A percentile compares a stretch with the other conserved stretches of the same genome.
phyloP scores from a whole-genome alignment of 2,888 invertebrate species.

The Chydorus sphaericus region DNA sequence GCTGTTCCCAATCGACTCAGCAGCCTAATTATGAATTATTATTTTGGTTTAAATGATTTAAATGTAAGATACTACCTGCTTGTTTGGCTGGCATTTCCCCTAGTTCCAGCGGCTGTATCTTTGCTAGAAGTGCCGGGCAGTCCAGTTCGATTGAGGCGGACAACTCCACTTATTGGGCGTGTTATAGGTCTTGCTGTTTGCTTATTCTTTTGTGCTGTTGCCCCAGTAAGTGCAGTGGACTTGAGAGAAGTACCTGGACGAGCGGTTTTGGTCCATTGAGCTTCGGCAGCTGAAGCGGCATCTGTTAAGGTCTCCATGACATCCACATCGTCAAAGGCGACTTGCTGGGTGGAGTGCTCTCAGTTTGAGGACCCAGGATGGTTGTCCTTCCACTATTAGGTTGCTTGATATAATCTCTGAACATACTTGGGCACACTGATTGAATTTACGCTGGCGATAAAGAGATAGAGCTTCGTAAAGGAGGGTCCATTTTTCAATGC shows the following conservation, averaged over 20 bases:
- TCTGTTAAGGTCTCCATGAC: constrained; percentile 67
- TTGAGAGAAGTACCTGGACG: constrained; percentile 82
- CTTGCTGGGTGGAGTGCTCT: constrained; percentile 63
- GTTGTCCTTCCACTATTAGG: constrained; percentile 63
- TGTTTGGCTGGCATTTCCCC: no score
- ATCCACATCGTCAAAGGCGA: constrained; percentile 79
- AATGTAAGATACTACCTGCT: no score
- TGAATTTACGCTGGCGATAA: constrained; percentile 52
- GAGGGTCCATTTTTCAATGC: constrained; percentile 35
- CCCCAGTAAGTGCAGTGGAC: constrained; percentile 25
- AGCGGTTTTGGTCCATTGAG: constrained; percentile 69
- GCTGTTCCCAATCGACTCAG: constrained; percentile 59
- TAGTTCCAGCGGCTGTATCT: neutral
- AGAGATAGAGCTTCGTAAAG: constrained; percentile 39
- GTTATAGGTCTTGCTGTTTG: constrained; percentile 44
- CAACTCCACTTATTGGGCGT: constrained; percentile 64
- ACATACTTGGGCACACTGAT: constrained; percentile 71
- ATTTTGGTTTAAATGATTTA: no score
- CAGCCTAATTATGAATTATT: no score
- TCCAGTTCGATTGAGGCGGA: constrained; percentile 54
- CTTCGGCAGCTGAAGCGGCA: constrained; percentile 57
- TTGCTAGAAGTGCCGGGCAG: constrained; percentile 28
- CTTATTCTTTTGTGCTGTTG: constrained; percentile 27
- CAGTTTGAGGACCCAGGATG: constrained; percentile 89
- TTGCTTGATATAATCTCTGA: constrained; percentile 59